A percentile compares a stretch with the other conserved stretches of the same genome.
Conservation (phyloP, 2,888 invertebrate species). For the Thymelicus sylvestris region DNA sequence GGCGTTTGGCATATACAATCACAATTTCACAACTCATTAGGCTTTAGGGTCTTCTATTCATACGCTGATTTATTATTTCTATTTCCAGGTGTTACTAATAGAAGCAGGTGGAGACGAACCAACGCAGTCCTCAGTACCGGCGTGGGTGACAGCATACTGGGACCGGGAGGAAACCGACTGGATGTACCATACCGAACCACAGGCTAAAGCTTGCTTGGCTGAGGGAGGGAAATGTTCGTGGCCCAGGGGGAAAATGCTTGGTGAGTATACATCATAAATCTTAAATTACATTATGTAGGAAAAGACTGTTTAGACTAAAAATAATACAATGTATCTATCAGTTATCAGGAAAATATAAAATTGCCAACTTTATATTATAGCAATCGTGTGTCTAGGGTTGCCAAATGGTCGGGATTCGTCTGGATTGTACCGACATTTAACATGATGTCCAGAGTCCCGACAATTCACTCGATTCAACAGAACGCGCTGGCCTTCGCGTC, state of each 20-base stretch:
- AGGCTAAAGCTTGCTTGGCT: constrained; percentile 85
- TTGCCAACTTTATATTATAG: too few relatives aligned
- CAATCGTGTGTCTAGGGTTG: too few relatives aligned
- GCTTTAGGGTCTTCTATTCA: too few relatives aligned
- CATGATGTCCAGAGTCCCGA: too few relatives aligned
- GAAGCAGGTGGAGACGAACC: constrained; percentile 91
- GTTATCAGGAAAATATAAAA: neutral
- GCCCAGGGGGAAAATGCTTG: constrained; percentile 91
- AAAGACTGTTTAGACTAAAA: neutral
- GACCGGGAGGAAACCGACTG: constrained; percentile 87
- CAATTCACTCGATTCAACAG: too few relatives aligned
- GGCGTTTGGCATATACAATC: too few relatives aligned
- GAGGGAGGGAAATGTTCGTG: constrained; percentile 85
- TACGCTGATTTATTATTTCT: too few relatives aligned
- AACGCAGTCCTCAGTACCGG: constrained; percentile 85
- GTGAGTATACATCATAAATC: constrained; percentile 48
- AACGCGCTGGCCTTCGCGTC: too few relatives aligned
- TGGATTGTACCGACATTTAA: too few relatives aligned
- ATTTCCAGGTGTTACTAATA: constrained; percentile 85
- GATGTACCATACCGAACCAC: constrained; percentile 87
- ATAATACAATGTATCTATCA: too few relatives aligned
- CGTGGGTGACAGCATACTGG: constrained; percentile 88
- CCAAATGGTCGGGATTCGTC: too few relatives aligned
- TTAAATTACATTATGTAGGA: neutral
- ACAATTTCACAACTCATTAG: too few relatives aligned